Conservation (phyloP, 1,140 invertebrate genomes). For the Tenebrio molitor region DNA sequence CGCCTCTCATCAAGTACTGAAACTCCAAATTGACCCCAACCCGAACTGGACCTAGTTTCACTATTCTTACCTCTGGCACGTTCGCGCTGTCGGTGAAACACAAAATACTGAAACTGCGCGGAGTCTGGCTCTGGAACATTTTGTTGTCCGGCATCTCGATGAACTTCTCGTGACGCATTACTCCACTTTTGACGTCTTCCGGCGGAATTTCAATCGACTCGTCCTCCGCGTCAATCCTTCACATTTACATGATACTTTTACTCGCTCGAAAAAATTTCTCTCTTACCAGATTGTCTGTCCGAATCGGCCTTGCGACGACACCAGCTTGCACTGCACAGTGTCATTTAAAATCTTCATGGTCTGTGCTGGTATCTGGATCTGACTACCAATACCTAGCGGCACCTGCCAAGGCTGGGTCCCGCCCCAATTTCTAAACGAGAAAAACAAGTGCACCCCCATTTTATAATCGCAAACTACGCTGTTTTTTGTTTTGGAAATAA, state of each 20-base stretch:
- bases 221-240: conserved; percentile 50
- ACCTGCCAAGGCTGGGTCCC: conserved; percentile 53
- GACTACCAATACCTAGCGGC: conserved; percentile 47
- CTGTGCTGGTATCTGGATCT: conserved; percentile 42
- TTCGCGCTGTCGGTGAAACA: conserved; percentile 46
- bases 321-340: conserved; percentile 43
- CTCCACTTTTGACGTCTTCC: conserved; percentile 47
- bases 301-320: neutral
- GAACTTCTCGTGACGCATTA: conserved; percentile 53
- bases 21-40: too few species aligned
- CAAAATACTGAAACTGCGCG: conserved; percentile 49
- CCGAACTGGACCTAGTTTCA: too few species aligned
- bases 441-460: conserved; percentile 51
- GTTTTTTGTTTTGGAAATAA: conserved; percentile 46
- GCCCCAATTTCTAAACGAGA: conserved; percentile 44
- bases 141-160: conserved; percentile 48
- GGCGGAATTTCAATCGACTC: conserved; percentile 43
- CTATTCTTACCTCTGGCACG: conserved; percentile 52
- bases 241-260: too few species aligned
- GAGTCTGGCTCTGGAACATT: conserved; percentile 50
- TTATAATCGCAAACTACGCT: conserved; percentile 49
- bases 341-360: conserved; percentile 49
- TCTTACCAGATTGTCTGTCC: neutral
- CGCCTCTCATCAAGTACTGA: conserved; percentile 51
- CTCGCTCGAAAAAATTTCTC: conserved; percentile 16